Percentiles rank a stretch among this genome's conserved stretches.
Evolutionary conservation across 2,113 vertebrate genomes (phyloP).

Genomic region (Condylura cristata): DNA sequence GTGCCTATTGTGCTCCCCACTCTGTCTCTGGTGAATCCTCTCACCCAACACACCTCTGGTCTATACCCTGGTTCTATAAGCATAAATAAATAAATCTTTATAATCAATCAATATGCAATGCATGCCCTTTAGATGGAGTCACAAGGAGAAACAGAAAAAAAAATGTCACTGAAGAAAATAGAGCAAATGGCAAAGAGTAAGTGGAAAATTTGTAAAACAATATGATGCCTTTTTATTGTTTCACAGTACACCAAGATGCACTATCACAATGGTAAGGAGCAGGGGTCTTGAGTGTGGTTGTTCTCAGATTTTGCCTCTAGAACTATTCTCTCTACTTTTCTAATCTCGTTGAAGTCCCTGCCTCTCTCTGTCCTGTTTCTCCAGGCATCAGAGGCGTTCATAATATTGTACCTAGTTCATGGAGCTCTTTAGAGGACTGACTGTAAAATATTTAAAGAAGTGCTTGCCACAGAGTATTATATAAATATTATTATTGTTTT

Average conservation of each 20-base stretch:
- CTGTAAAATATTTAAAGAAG: background rate
- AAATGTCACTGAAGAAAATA: background rate
- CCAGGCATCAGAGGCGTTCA: background rate
- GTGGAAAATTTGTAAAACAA: background rate
- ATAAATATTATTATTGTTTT: constrained; percentile 6
- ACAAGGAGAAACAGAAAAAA: too few relatives aligned
- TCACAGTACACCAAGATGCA: background rate
- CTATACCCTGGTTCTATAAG: too few relatives aligned
- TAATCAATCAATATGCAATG: too few relatives aligned
- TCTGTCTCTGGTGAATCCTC: too few relatives aligned
- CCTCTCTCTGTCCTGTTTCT: background rate
- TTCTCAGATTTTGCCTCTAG: background rate
- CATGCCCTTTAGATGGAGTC: too few relatives aligned
- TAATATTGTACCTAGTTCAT: background rate
- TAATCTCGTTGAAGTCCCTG: background rate
- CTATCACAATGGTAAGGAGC: background rate
- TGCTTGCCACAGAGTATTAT: background rate
- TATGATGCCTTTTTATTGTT: background rate
- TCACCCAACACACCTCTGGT: too few relatives aligned
- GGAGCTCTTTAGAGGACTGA: background rate
- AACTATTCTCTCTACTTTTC: background rate
- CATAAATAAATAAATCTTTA: too few relatives aligned
- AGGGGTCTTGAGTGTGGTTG: background rate
- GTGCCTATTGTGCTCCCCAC: too few relatives aligned
- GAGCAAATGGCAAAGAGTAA: background rate